Conservation (phyloP, 2,113 vertebrate species). For the Proterorhinus semilunaris region DNA sequence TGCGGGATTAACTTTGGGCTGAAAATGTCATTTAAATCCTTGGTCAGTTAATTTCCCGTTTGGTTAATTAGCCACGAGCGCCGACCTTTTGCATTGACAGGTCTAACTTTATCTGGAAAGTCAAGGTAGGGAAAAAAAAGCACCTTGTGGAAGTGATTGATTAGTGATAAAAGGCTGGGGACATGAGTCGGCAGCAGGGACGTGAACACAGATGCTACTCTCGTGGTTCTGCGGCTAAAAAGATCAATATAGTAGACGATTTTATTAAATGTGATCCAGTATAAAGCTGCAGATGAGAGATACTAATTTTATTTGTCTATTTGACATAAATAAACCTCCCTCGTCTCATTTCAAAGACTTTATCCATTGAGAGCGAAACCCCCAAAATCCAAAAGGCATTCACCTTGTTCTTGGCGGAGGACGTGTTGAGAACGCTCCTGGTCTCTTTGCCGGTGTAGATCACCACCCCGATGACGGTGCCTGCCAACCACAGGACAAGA, state of each 20-base stretch:
- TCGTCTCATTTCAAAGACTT: neutral
- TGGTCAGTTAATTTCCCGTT: slow-evolving; percentile 81
- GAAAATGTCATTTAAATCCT: slow-evolving; percentile 78
- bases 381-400: neutral
- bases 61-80: slow-evolving; percentile 84
- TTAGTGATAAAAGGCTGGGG: slow-evolving; percentile 65
- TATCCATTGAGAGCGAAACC: neutral
- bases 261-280: neutral
- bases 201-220: slow-evolving; percentile 30
- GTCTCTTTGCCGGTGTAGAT: slow-evolving; percentile 99
- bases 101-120: slow-evolving; percentile 80
- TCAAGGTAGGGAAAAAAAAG: slow-evolving; percentile 75
- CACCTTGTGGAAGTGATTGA: slow-evolving; percentile 71
- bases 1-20: slow-evolving; percentile 55
- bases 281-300: neutral
- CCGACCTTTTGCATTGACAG: slow-evolving; percentile 79
- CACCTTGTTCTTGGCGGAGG: slow-evolving; percentile 96
- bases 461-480: slow-evolving; percentile 97
- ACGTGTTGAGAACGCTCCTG: slow-evolving; percentile 95
- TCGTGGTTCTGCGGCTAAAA: slow-evolving; percentile 12
- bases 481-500: slow-evolving; percentile 77
- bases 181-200: slow-evolving; percentile 10
- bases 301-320: too few species aligned
- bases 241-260: neutral
- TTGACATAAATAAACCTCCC: neutral